Percentiles rank a stretch among this genome's conserved stretches.
phyloP scores from a whole-genome alignment of 2,113 vertebrate genomes.

The Saguinus midas region DNA sequence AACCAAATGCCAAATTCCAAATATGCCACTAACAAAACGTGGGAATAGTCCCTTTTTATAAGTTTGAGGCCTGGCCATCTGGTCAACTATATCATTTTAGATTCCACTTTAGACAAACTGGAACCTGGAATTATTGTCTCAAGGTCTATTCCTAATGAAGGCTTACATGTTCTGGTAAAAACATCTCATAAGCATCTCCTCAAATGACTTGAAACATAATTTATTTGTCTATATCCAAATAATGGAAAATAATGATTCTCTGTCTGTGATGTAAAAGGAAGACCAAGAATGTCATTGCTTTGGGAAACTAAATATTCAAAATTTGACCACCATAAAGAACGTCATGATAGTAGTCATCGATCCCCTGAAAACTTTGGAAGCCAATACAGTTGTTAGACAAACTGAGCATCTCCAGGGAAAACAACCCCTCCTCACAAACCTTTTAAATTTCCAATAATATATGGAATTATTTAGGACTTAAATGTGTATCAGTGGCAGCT shows the following conservation, averaged over 20 bases:
- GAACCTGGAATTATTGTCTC: not conserved
- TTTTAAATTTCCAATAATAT: conserved; percentile 47
- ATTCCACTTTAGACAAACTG: not conserved
- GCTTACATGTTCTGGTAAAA: not conserved
- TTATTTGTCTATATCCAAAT: not conserved
- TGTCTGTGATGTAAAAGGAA: conserved; percentile 38
- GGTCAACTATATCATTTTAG: conserved; percentile 21
- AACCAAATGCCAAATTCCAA: conserved; percentile 49
- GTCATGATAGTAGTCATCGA: not conserved
- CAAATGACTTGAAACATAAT: conserved; percentile 33
- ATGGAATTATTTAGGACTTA: conserved; percentile 61
- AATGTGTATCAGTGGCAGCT: conserved; percentile 52
- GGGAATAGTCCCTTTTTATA: not conserved
- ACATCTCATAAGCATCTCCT: not conserved
- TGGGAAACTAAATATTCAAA: conserved; percentile 23
- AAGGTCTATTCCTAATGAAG: conserved; percentile 6
- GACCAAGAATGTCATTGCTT: not conserved
- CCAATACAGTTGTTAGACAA: conserved; percentile 1
- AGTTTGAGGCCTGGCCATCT: not conserved
- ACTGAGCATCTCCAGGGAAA: not conserved
- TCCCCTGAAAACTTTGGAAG: not conserved
- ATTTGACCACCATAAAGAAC: conserved; percentile 32
- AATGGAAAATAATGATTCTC: conserved; percentile 11
- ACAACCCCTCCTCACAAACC: not conserved
- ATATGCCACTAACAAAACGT: not conserved